Base-by-base conservation (phyloP, 2,888 invertebrate species). In the Portevinia maculata region DNA sequence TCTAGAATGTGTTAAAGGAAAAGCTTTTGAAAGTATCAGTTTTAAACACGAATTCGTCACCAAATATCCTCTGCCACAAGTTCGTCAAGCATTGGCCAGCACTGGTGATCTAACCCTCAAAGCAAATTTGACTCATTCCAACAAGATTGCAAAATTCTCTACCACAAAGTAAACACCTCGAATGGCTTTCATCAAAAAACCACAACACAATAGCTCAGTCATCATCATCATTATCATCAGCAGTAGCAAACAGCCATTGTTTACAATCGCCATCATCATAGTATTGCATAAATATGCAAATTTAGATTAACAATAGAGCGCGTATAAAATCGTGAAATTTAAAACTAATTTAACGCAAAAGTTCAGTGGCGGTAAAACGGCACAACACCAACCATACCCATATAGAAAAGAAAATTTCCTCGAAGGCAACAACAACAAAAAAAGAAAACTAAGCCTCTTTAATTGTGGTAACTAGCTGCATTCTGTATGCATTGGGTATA, bases 241-340 rank as follows among this genome's bases (percentile, higher is more conserved):
- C 1, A 7, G 1, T 15, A 8, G n/a, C n/a, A n/a, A n/a, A n/a
- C n/a, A n/a, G 24, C 2, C 5, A 24, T 24, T 24, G 2, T 24
- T 24, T 24, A 24, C 8, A 50, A 52, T 21, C 19, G 30, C 21
- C 44, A 21, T 34, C 50, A 59, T 70, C 34, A 34, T 44, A 34
- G 13, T 8, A 21, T 55, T 24, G 24, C 41, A 64, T 30, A 55
- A 73, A 64, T 55, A 74, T 74, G 74, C 65, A 52, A 74, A 74
- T 65, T 57, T 57, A 32, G 1, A 57, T 65, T 17, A 57, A 48
- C 65, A 65, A 73, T 62, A 55, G 73, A 64, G 32, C 7, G 52
- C 44, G 21, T 44, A 17, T 50, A 57, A 57, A n/a, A 50, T 65
- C 59, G 75, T 52, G 67, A 52, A 59, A 75, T 37, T 17, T 59